These are phyloP conservation scores for Chunga burmeisteri DNA, from an alignment of 2,113 vertebrate species.

Conservation along the genomic window DNA sequence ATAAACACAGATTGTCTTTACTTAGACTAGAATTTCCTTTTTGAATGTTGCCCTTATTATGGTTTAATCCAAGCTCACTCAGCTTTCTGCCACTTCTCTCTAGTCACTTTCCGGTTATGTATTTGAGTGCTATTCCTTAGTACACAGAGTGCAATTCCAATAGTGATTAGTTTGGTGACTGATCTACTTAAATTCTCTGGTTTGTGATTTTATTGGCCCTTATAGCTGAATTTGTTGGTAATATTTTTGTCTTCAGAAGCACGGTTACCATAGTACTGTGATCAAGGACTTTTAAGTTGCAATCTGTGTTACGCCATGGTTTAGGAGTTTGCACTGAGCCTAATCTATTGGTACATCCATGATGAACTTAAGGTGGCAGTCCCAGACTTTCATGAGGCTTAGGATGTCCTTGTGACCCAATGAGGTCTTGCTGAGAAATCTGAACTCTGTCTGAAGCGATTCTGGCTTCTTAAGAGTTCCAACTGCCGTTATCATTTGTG, in stretches of 20 bases:
- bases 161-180: background rate
- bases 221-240: background rate
- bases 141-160: background rate
- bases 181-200: background rate
- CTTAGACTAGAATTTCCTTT: background rate
- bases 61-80: background rate
- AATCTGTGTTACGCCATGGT: background rate
- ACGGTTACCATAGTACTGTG: background rate
- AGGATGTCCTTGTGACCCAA: background rate
- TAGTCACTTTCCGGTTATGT: background rate
- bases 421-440: background rate
- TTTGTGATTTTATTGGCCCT: background rate
- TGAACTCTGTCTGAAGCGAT: background rate
- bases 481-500: fast-evolving
- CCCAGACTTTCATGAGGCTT: background rate
- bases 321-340: background rate
- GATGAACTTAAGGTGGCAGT: background rate
- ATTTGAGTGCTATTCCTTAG: background rate
- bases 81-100: background rate
- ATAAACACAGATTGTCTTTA: background rate
- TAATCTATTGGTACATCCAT: background rate
- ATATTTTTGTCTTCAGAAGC: background rate
- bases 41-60: background rate
- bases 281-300: background rate
- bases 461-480: background rate